Percentiles rank a stretch among this genome's conserved stretches.
Conservation (phyloP, 2,113 vertebrate species). For the Calidris pygmaea region DNA sequence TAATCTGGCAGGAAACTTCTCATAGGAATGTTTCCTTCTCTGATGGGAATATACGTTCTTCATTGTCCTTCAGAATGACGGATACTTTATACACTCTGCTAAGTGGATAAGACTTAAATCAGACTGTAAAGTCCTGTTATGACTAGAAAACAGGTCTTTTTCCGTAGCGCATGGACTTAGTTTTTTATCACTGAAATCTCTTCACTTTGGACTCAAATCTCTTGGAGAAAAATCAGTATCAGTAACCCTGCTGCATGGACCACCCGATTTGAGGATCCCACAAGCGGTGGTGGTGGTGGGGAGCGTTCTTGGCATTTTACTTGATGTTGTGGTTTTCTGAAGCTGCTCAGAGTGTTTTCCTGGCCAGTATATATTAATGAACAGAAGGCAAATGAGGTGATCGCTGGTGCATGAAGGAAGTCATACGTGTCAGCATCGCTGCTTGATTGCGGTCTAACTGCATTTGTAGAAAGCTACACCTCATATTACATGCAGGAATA, state of each 20-base stretch:
- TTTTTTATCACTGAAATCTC: background rate
- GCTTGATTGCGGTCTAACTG: background rate
- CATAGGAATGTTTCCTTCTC: background rate
- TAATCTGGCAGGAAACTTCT: background rate
- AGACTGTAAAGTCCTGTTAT: background rate
- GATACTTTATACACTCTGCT: background rate
- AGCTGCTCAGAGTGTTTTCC: constrained; percentile 1
- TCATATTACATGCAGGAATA: background rate
- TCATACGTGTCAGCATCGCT: background rate
- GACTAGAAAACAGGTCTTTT: background rate
- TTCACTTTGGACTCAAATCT: background rate
- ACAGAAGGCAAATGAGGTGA: constrained; percentile 35
- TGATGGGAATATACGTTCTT: background rate
- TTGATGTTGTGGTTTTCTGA: background rate
- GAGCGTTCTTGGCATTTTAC: background rate
- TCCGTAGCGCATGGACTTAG: background rate
- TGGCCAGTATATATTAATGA: background rate
- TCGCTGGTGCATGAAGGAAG: constrained; percentile 1
- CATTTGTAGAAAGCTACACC: constrained; percentile 29
- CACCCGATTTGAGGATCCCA: background rate
- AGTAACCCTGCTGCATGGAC: background rate
- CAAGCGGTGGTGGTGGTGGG: rapidly evolving
- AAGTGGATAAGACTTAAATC: background rate
- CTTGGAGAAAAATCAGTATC: background rate
- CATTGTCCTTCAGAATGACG: background rate